These are phyloP conservation scores for Urocyon cinereoargenteus DNA, from an alignment of 2,797 vertebrate genomes.

Conservation along the genomic window DNA sequence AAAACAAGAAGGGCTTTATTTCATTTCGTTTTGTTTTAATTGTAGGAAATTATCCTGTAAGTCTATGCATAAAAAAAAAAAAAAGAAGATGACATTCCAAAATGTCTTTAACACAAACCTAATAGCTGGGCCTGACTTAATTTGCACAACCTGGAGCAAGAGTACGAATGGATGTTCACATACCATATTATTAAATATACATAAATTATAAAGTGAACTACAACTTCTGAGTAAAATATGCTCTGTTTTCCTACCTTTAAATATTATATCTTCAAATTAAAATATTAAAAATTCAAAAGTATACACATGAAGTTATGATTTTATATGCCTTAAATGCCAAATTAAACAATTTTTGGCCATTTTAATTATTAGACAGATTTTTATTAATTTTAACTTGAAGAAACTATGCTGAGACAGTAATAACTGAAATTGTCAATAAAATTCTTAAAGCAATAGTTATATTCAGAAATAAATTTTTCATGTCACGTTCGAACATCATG, in stretches of 20 bases:
- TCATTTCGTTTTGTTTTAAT: not conserved
- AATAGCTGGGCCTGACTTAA: not conserved
- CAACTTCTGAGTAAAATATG: not conserved
- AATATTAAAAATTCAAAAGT: not conserved
- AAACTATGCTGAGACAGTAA: not conserved
- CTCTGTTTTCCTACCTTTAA: not conserved
- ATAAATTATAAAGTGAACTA: not conserved
- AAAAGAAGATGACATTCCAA: not conserved
- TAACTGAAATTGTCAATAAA: not conserved
- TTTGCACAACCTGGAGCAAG: not conserved
- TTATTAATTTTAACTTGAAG: not conserved
- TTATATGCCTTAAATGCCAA: not conserved
- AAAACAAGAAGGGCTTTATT: not conserved
- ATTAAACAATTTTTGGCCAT: not conserved
- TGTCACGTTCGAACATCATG: not conserved
- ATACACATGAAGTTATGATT: not conserved
- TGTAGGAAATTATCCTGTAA: not conserved
- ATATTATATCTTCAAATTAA: not conserved
- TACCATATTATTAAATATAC: not conserved
- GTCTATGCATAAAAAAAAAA: not conserved
- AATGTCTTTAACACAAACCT: not conserved
- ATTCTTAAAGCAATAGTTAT: not conserved
- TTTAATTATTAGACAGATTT: not conserved
- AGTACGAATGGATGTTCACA: not conserved
- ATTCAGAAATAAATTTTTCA: conserved; percentile 23